Base-by-base conservation (phyloP, 2,113 vertebrate genomes). In the Poecile atricapillus region DNA sequence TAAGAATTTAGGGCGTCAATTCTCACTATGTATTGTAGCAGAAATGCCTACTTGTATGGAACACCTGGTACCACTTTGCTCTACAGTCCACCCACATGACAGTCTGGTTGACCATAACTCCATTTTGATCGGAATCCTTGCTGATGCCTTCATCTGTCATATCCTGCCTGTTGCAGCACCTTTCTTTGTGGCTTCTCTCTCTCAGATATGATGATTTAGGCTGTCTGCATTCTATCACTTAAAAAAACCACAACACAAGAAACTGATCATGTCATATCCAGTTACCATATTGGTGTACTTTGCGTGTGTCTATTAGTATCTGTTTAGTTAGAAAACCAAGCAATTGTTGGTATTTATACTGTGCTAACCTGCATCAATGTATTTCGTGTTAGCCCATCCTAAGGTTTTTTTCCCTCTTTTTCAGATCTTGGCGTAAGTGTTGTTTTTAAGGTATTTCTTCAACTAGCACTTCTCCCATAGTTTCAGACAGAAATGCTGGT, bases 361-460 rank as follows among this genome's bases (percentile, higher is more conserved):
- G 20, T 56, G 33, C 49, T 90, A 79, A 46, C 15, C 10, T 31
- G 25, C 5, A 6, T 4, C 12, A 49, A 41, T 35, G 3, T 33
- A 60, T 56, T 82, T 85, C 0, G 1, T 80, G 37, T 50, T 74
- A 63, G 23, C 5, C 15, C 23, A 12, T 68, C 13, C 13, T 64
- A 81, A 67, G 21, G 17, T 53, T 28, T 13, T 39, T 78, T 80
- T 22, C 3, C 11, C 10, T 7, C 13, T 74, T 35, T 60, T 81
- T 77, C 11, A 59, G 46, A 24, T 58, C 43, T 79, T 71, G 31
- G 21, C 77, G 52, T 74, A 33, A 41, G 11, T 35, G 4, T 56
- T 52, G 16, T 11, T 94, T 87, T 84, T 65, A 58, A 41, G 21
- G 4, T 87, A 22, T 77, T 89, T 88, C 46, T 92, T 93, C 65